Percentiles rank a stretch among this genome's conserved stretches.
Conservation (phyloP, 2,113 vertebrate species). For the Oreochromis tanganicae region DNA sequence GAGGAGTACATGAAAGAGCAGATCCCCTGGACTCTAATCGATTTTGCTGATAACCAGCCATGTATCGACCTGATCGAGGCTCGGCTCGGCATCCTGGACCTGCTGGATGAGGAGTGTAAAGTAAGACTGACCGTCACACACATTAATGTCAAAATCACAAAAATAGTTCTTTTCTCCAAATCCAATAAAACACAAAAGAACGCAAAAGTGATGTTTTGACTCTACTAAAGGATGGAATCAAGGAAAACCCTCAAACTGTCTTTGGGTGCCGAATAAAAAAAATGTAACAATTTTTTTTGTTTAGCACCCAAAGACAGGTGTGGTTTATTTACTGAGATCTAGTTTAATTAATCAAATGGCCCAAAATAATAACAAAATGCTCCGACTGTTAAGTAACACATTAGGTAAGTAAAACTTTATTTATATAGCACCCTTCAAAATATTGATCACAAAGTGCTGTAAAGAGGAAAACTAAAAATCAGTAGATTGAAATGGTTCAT, state of each 20-base stretch:
- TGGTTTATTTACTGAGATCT: not conserved
- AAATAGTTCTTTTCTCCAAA: not conserved
- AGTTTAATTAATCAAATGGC: too few relatives aligned
- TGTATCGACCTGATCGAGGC: conserved; percentile 96
- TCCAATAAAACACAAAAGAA: not conserved
- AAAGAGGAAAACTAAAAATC: too few relatives aligned
- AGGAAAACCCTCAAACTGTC: not conserved
- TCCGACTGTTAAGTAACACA: too few relatives aligned
- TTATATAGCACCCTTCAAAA: too few relatives aligned
- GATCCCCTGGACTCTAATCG: conserved; percentile 94
- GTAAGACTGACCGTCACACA: conserved; percentile 52
- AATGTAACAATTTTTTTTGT: not conserved
- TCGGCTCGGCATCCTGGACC: conserved; percentile 88
- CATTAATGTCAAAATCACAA: not conserved
- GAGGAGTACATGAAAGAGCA: conserved; percentile 95
- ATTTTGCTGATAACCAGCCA: conserved; percentile 92
- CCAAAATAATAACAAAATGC: too few relatives aligned
- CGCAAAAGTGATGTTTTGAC: not conserved
- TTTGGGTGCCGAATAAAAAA: not conserved
- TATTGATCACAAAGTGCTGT: too few relatives aligned
- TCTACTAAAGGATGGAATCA: not conserved
- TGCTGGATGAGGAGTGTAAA: conserved; percentile 95
- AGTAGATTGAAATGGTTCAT: too few relatives aligned
- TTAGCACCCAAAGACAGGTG: too few relatives aligned
- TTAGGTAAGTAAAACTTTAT: too few relatives aligned